Evolutionary conservation across 2,797 vertebrate species (phyloP), one percentile per base, ranked within the genome.

Genomic region (Acanthiza pusilla): DNA sequence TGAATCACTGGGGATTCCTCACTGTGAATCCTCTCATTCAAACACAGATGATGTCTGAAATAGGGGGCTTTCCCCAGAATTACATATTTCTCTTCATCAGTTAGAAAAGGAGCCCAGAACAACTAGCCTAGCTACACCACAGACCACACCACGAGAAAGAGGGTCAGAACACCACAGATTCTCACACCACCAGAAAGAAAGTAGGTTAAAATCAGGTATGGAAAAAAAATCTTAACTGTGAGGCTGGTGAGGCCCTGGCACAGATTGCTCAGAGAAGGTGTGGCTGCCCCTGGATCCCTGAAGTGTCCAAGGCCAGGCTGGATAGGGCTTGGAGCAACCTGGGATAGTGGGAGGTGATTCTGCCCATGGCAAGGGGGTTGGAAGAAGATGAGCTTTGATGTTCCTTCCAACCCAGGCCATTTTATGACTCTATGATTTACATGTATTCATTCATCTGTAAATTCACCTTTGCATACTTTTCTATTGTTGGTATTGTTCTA

Each of bases 301-400:
- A 2, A 58, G 6, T 23, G 30, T 7, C 34, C 38, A 34, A 40
- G 18, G 6, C 13, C 38, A 40, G 21, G 3, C 0, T 71, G 65
- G 20, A 51, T 0, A 0, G 27, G 10, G 4, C 3, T 45, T 57
- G 65, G 57, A 70, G 11, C 8, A 51, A 0, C 6, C 7, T 83
- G 21, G 5, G 4, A 5, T 2, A 40, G 7, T 18, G 8, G 13
- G 7, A 47, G 7, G 0, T 51, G n/a, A 9, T 14, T 32, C 16
- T 63, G 23, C 23, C 5, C 20, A 7, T 12, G 38, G 17, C 43
- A 70, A 23, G 8, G 13, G 13, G 1, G 1, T 4, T 50, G 27
- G 32, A 82, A 76, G 3, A 18, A n/a, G 14, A 57, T 12, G 15
- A 65, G 4, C 3, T 53, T 71, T 58, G 26, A 47, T 11, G 6